These are phyloP conservation scores for Takifugu rubripes DNA, from an alignment of 2,797 vertebrate genomes.

Conservation along the genomic window DNA sequence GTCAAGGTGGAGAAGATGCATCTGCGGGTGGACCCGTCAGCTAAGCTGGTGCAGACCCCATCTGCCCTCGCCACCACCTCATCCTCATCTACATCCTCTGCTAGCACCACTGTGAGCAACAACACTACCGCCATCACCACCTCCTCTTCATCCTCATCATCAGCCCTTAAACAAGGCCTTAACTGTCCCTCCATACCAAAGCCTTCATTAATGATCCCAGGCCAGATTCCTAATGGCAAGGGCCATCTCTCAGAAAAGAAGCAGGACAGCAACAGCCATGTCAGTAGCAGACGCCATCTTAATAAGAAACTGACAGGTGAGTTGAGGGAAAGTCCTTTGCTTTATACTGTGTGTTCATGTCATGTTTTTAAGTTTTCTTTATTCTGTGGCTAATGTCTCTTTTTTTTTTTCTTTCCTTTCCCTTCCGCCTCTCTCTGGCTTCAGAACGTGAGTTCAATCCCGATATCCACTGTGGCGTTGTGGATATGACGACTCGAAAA, in stretches of 20 bases:
- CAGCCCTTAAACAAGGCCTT: slow-evolving; percentile 96
- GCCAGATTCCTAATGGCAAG: slow-evolving; percentile 98
- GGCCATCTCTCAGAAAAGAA: slow-evolving; percentile 88
- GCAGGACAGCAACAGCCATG: slow-evolving; percentile 79
- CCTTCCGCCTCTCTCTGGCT: slow-evolving; percentile 9
- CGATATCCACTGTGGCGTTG: slow-evolving; percentile 96
- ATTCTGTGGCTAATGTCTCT: slow-evolving; percentile 4
- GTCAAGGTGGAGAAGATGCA: slow-evolving; percentile 97
- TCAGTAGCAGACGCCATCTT: slow-evolving; percentile 89
- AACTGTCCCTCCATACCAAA: slow-evolving; percentile 99
- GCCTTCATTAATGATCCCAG: slow-evolving; percentile 92
- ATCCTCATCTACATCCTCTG: slow-evolving; percentile 70
- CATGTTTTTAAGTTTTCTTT: background rate
- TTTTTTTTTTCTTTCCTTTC: background rate
- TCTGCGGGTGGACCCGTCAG: slow-evolving; percentile 86
- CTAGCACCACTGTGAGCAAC: slow-evolving; percentile 82
- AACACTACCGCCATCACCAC: slow-evolving; percentile 69
- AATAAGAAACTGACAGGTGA: slow-evolving; percentile 96
- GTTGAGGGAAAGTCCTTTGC: slow-evolving; percentile 12
- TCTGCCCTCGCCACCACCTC: slow-evolving; percentile 79
- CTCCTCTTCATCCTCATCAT: slow-evolving; percentile 68
- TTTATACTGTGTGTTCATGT: background rate
- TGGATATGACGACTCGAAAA: slow-evolving; percentile 94
- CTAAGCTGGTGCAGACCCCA: slow-evolving; percentile 84
- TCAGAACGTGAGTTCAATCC: slow-evolving; percentile 98